A percentile compares a stretch with the other conserved stretches of the same genome.
phyloP scores from a whole-genome alignment of 2,113 vertebrate genomes.

The Loxodonta africana region DNA sequence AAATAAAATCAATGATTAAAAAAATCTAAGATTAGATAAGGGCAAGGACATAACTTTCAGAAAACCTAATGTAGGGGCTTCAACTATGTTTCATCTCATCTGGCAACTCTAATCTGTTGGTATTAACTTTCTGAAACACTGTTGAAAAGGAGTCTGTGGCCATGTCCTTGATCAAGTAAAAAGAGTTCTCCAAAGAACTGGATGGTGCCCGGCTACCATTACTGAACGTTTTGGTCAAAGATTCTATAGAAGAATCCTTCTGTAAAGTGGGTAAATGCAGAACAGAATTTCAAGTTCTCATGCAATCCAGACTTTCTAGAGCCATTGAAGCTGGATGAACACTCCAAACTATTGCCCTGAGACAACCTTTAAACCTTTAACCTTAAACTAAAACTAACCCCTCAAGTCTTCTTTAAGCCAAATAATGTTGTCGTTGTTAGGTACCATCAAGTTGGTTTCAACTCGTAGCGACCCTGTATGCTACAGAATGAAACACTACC shows the following conservation, averaged over 20 bases:
- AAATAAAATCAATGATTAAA: constrained; percentile 29
- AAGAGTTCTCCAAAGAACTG: neutral
- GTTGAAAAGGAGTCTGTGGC: neutral
- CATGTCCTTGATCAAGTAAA: neutral
- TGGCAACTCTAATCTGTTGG: neutral
- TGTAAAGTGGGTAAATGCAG: fast-evolving
- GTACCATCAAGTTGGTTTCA: no score
- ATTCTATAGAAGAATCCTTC: neutral
- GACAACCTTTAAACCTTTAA: neutral
- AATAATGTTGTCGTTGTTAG: neutral
- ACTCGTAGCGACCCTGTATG: no score
- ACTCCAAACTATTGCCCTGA: neutral
- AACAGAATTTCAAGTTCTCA: neutral
- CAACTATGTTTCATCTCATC: neutral
- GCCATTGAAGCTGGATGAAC: neutral
- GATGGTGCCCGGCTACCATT: neutral
- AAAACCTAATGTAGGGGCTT: neutral
- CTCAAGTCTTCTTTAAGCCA: neutral
- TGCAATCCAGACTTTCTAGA: neutral
- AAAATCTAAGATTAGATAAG: neutral
- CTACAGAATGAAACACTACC: no score
- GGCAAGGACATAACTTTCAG: neutral
- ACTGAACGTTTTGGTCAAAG: neutral
- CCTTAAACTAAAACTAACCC: neutral
- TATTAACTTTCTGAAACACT: neutral